Conservation (phyloP, 2,888 invertebrate species). For the Mycalesis mineus region DNA sequence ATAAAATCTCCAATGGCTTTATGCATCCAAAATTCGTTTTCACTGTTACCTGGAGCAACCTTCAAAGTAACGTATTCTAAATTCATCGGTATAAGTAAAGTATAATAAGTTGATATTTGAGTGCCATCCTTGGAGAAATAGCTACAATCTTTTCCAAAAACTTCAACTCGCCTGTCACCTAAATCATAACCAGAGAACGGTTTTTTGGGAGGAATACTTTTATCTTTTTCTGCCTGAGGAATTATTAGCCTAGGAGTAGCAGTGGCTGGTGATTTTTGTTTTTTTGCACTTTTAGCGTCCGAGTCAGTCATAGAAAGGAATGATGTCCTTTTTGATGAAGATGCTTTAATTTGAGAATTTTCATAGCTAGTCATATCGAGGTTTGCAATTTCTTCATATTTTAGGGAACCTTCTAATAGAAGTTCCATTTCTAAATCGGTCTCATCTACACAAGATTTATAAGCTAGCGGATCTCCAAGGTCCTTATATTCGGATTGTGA, state of each 20-base stretch:
- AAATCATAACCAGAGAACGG: constrained; percentile 63
- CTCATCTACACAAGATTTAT: constrained; percentile 50
- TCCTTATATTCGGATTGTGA: constrained; percentile 45
- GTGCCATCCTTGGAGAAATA: constrained; percentile 67
- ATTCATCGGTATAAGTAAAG: constrained; percentile 58
- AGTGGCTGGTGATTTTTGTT: constrained; percentile 39
- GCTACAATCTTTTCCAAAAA: constrained; percentile 60
- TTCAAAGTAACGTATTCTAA: constrained; percentile 55
- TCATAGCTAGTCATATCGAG: constrained; percentile 36
- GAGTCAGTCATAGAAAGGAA: constrained; percentile 38
- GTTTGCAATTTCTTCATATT: constrained; percentile 49
- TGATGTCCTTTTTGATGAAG: constrained; percentile 37
- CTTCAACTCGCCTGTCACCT: constrained; percentile 63
- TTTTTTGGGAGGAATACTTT: constrained; percentile 38
- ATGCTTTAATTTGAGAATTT: constrained; percentile 25
- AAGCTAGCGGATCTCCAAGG: constrained; percentile 35
- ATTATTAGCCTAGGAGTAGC: constrained; percentile 40
- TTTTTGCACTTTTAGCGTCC: constrained; percentile 48
- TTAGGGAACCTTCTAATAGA: constrained; percentile 65
- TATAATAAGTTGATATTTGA: constrained; percentile 50
- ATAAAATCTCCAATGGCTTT: constrained; percentile 50
- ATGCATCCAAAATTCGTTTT: constrained; percentile 63
- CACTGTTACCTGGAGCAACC: constrained; percentile 51
- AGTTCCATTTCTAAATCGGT: constrained; percentile 54
- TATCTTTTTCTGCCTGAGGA: constrained; percentile 20